Conservation (phyloP, 2,113 vertebrate species). For the Varanus komodoensis region DNA sequence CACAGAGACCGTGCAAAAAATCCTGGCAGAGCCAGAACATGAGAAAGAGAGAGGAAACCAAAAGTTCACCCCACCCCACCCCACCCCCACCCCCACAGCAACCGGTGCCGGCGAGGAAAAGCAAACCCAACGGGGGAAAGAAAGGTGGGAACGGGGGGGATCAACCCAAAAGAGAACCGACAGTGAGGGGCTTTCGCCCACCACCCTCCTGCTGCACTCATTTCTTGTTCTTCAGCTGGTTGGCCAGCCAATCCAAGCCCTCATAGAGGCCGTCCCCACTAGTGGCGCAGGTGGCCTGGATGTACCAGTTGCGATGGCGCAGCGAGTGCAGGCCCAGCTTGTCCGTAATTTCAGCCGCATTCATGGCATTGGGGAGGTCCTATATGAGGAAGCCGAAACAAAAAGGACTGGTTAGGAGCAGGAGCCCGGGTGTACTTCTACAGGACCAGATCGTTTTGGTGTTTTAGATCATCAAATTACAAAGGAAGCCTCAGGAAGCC, state of each 20-base stretch:
- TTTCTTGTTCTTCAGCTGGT: constrained; percentile 99
- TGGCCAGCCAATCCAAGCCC: constrained; percentile 97
- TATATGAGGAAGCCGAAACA: constrained; percentile 53
- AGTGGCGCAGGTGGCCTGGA: constrained; percentile 97
- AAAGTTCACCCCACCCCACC: constrained; percentile 27
- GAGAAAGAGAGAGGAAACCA: constrained; percentile 34
- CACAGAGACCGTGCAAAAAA: constrained; percentile 60
- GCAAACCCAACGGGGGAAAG: constrained; percentile 44
- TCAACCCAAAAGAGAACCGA: constrained; percentile 33
- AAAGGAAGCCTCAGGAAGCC: neutral
- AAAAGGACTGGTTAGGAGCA: neutral
- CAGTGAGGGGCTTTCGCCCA: constrained; percentile 41
- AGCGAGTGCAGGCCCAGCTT: constrained; percentile 96
- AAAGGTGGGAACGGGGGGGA: constrained; percentile 23
- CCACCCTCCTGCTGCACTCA: constrained; percentile 71
- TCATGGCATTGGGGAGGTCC: constrained; percentile 98
- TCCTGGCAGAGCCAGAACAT: constrained; percentile 43
- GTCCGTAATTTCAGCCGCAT: constrained; percentile 96
- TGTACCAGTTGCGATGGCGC: constrained; percentile 97
- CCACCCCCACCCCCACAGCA: constrained; percentile 51
- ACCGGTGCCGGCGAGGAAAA: constrained; percentile 61
- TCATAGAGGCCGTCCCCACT: constrained; percentile 95
- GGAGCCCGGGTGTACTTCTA: neutral
- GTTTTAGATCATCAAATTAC: too few species aligned
- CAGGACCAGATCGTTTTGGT: neutral